Base-by-base conservation (phyloP, 2,888 invertebrate genomes). In the Tuta absoluta region DNA sequence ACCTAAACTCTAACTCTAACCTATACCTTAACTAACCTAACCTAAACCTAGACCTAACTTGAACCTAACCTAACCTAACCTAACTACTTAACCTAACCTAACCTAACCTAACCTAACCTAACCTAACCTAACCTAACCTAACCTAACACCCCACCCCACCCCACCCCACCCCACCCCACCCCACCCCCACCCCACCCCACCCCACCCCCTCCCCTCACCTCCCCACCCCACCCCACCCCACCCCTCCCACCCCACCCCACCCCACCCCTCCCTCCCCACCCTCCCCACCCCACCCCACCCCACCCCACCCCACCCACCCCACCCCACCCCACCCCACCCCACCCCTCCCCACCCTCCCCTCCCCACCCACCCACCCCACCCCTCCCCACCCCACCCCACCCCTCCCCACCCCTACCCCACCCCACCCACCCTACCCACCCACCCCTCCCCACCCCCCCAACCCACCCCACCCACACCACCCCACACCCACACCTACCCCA, bases 401-500 rank as follows among this genome's bases (percentile, higher is more conserved):
- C n/a, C n/a, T n/a, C n/a, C n/a, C n/a, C n/a, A n/a, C n/a, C n/a
- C n/a, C n/a, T n/a, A n/a, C n/a, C n/a, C n/a, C n/a, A n/a, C n/a
- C 53, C 19, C 10, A 53, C 53, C 53, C 19, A 53, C 10, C 53
- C 53, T 53, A 53, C 10, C 53, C 53, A 62, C 62, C 62, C 51
- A 62, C 49, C 61, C 62, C 51, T 49, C 49, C 62, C 62, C 17
- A 57, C 23, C 57, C 57, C 24, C 57, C 57, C 24, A 57, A 57
- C 57, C 59, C 58, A 59, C 48, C 64, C 64, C 51, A 60, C 60
- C 64, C 60, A 61, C 49, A 60, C 64, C 64, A 60, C 49, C 49
- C 63, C 63, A 58, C 45, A 58, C 63, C 63, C 58, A 58, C n/a
- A 58, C 63, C 63, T 63, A 58, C 45, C 63, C 63, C 58, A 58